Base-by-base conservation (phyloP, 2,797 vertebrate genomes). In the Rachycentron canadum region DNA sequence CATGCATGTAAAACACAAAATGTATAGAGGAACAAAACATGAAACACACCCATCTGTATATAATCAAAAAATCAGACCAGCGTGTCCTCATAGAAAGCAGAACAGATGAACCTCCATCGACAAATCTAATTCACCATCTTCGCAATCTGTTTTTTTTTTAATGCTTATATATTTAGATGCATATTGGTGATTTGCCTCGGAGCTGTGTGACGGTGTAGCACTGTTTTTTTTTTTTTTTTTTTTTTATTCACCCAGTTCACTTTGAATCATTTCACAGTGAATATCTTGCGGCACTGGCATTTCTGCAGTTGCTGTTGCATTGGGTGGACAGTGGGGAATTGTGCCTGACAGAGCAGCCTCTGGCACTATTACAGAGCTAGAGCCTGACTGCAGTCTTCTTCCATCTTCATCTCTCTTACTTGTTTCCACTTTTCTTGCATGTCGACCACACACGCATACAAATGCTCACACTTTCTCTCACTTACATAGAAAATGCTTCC, bases 261-360 rank as follows among this genome's bases (percentile, higher is more conserved):
- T 85, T 89, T 85, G 73, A 86, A 89, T 90, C 73, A 84, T 77
- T 86, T 85, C 79, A 79, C 70, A 74, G 38, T 68, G 82, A 86
- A 78, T 88, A 83, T 88, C 70, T 82, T 85, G 88, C 86, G 64
- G 78, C 76, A 67, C 65, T 78, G 83, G 84, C 86, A 72, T 82
- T 88, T 86, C 83, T 86, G 68, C 78, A 84, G 69, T 82, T 76
- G 73, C 72, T 61, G 71, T 89, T 79, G 79, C 76, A 66, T 80
- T 56, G 82, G 85, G 63, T 88, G 83, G 85, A 88, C 82, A 17
- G 65, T 81, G 80, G 88, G 89, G 89, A 90, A 86, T 89, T 81
- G 77, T 78, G 88, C 85, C 88, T 91, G 88, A 90, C 90, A 88
- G 88, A 83, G 75, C 75, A 73, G 86, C 91, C 84, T 91, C 87